Conservation (phyloP, 2,797 vertebrate genomes). For the Bothrops alternatus region DNA sequence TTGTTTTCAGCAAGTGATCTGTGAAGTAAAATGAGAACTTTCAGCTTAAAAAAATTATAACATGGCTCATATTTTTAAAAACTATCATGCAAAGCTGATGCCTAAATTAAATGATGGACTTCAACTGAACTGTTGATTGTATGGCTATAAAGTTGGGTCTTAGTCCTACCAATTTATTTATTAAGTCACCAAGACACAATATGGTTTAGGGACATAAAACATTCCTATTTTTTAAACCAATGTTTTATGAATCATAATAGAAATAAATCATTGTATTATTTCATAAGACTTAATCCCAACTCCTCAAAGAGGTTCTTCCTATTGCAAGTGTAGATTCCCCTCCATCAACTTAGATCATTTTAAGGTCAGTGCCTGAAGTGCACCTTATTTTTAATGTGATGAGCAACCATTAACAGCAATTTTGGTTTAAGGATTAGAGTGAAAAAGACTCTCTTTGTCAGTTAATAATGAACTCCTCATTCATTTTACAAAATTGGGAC, state of each 20-base stretch:
- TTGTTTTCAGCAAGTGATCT: conserved; percentile 7
- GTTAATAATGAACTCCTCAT: background rate
- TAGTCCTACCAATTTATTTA: background rate
- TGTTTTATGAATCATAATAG: background rate
- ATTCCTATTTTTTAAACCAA: background rate
- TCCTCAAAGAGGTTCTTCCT: background rate
- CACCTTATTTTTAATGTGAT: background rate
- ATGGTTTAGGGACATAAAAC: background rate
- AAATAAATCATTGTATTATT: background rate
- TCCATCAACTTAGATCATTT: background rate
- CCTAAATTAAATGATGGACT: conserved; percentile 9
- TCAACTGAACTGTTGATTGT: conserved; percentile 13
- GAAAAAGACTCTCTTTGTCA: background rate
- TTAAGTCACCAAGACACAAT: background rate
- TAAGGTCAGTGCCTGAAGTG: background rate
- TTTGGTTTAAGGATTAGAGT: background rate
- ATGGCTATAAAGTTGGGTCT: background rate
- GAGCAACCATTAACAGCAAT: background rate
- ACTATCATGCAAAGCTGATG: background rate
- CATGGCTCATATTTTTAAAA: background rate
- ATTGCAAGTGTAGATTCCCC: background rate
- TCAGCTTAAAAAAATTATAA: background rate
- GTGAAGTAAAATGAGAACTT: background rate
- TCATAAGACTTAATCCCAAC: background rate
- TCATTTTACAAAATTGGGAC: background rate